A percentile compares a stretch with the other conserved stretches of the same genome.
Evolutionary conservation across 2,888 invertebrate species (phyloP).

Genomic region (Philhelius pedissequus): DNA sequence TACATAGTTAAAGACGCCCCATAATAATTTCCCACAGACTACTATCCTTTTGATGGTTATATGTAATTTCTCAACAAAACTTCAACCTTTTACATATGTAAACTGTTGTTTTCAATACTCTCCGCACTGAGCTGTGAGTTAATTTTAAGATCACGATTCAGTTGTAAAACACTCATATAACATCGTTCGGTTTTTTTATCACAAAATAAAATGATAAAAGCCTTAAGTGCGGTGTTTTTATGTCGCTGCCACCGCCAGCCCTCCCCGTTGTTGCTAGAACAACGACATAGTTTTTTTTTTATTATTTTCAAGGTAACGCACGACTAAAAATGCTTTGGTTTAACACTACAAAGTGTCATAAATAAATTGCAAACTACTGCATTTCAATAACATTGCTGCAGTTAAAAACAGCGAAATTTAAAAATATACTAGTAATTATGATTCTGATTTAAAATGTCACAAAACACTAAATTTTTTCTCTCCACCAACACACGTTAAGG

Average conservation of each 20-base stretch:
- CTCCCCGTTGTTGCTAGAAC: not conserved
- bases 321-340: constrained; percentile 19
- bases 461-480: not conserved
- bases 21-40: not conserved
- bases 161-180: constrained; percentile 32
- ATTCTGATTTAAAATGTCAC: constrained; percentile 8
- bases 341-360: not conserved
- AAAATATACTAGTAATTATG: constrained; percentile 1
- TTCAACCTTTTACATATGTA: constrained; percentile 2
- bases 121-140: constrained; percentile 5
- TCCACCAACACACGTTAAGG: not conserved
- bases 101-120: constrained; percentile 17
- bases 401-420: constrained; percentile 9
- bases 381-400: constrained; percentile 22
- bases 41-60: not conserved
- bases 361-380: constrained; percentile 9
- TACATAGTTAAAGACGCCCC: not conserved
- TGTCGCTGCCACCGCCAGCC: not conserved
- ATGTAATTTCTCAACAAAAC: constrained; percentile 29
- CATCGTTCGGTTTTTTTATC: constrained; percentile 6
- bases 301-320: constrained; percentile 27
- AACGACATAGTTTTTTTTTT: not conserved
- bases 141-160: constrained; percentile 45
- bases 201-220: constrained; percentile 21
- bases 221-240: not conserved